Percentiles rank a stretch among this genome's conserved stretches.
Evolutionary conservation across 2,888 invertebrate genomes (phyloP).

Genomic region (Fissipunctia ypsillon): DNA sequence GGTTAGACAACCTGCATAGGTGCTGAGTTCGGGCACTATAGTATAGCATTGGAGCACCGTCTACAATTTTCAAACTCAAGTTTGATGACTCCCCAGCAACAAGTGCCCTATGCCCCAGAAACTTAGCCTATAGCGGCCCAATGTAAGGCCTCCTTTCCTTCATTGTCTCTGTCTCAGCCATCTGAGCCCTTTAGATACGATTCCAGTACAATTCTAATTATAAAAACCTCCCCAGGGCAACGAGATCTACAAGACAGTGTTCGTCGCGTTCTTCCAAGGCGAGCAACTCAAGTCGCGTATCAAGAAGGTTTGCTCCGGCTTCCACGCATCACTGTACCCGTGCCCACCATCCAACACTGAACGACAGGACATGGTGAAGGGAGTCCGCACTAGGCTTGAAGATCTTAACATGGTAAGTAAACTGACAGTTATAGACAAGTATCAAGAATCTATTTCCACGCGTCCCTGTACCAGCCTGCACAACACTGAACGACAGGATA

Average conservation of each 20-base stretch:
- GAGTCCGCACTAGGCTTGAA: conserved; percentile 96
- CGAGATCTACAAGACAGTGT: conserved; percentile 96
- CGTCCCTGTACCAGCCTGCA: background rate
- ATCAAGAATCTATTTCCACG: background rate
- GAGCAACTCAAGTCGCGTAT: conserved; percentile 97
- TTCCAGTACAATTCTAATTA: background rate
- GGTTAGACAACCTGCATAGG: too few species aligned
- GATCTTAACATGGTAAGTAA: conserved; percentile 93
- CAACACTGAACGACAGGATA: background rate
- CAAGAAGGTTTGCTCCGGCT: conserved; percentile 98
- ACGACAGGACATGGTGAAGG: conserved; percentile 96
- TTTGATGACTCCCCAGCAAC: too few species aligned
- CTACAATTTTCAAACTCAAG: too few species aligned
- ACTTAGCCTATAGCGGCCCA: background rate
- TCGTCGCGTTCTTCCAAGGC: conserved; percentile 97
- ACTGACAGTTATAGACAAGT: background rate
- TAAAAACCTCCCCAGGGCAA: conserved; percentile 92
- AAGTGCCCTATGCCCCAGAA: too few species aligned
- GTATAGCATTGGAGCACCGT: too few species aligned
- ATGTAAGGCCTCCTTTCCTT: background rate
- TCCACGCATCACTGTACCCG: conserved; percentile 97
- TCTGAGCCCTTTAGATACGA: background rate
- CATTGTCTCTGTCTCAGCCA: background rate
- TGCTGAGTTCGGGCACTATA: too few species aligned
- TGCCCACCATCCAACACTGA: conserved; percentile 97